Base-by-base conservation (phyloP, 2,888 invertebrate species). In the Bibio marci region DNA sequence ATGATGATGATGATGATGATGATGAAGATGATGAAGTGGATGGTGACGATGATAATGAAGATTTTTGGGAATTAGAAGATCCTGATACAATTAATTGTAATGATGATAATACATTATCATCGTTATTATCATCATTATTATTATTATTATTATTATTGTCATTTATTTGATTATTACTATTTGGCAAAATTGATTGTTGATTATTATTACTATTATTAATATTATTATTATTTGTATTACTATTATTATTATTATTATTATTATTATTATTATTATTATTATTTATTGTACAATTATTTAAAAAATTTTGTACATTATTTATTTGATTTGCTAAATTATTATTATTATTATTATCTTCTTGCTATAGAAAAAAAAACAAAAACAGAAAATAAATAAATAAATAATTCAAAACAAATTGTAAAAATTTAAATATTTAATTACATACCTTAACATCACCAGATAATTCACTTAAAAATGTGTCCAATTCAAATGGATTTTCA, bases 401-500 rank as follows among this genome's bases (percentile, higher is more conserved):
- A n/a, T n/a, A n/a, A n/a, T n/a, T n/a, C n/a, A n/a, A n/a, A n/a
- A n/a, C n/a, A n/a, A n/a, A n/a, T n/a, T n/a, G n/a, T n/a, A n/a
- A n/a, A 27, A n/a, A 45, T 41, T 25, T 33, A 40, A 42, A 30
- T 18, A 30, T 30, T 47, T 49, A n/a, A n/a, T n/a, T n/a, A 50
- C 58, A 56, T 56, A 78, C 79, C 71, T 80, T 79, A 52, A 80
- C 78, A 57, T 78, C 78, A 46, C 70, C 70, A 35, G 79, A 80
- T 52, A 83, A 67, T 58, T 83, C 82, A 43, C 80, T 77, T 50
- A 83, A 71, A 54, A 83, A 74, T 48, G 77, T 80, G 54, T 90
- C 88, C 49, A 90, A 73, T 58, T 88, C 87, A 53, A 88, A 87
- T 43, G 82, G 76, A 39, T 82, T 78, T 51, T 87, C 87, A 27